Conservation (phyloP, 2,888 invertebrate species). For the Brassicogethes aeneus region DNA sequence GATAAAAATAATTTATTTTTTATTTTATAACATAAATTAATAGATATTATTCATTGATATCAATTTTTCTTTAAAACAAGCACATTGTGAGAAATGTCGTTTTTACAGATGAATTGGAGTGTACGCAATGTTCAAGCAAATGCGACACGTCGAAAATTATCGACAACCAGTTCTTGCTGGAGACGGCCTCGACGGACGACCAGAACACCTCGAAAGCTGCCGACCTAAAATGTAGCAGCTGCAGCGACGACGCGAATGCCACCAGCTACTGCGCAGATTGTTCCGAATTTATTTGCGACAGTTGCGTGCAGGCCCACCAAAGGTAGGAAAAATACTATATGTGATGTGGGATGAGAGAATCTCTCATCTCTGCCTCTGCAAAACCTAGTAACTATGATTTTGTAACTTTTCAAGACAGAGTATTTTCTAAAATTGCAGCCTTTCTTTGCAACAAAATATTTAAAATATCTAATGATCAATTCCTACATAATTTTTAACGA, state of each 20-base stretch:
- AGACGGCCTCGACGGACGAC: slow-evolving; percentile 47
- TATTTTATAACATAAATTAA: too few species aligned
- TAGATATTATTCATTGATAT: too few species aligned
- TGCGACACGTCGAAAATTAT: slow-evolving; percentile 67
- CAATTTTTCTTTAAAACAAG: too few species aligned
- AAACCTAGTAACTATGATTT: too few species aligned
- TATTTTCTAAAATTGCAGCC: too few species aligned
- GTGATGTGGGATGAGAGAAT: too few species aligned
- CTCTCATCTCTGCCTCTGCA: neutral
- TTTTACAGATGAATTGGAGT: slow-evolving; percentile 42
- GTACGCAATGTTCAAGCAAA: slow-evolving; percentile 65
- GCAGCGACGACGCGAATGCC: slow-evolving; percentile 74
- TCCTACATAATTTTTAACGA: too few species aligned
- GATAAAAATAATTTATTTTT: too few species aligned
- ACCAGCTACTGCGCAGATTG: slow-evolving; percentile 87
- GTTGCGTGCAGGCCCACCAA: slow-evolving; percentile 85
- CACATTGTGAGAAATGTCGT: too few species aligned
- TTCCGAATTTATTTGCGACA: slow-evolving; percentile 85
- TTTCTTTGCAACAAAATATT: too few species aligned
- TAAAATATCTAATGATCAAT: too few species aligned
- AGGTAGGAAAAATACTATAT: slow-evolving; percentile 40
- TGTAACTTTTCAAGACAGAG: too few species aligned
- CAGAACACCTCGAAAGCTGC: slow-evolving; percentile 40
- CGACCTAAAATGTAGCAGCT: slow-evolving; percentile 70
- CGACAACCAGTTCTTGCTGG: slow-evolving; percentile 75